phyloP scores from a whole-genome alignment of 2,888 invertebrate genomes.

The Drosophila yooni region DNA sequence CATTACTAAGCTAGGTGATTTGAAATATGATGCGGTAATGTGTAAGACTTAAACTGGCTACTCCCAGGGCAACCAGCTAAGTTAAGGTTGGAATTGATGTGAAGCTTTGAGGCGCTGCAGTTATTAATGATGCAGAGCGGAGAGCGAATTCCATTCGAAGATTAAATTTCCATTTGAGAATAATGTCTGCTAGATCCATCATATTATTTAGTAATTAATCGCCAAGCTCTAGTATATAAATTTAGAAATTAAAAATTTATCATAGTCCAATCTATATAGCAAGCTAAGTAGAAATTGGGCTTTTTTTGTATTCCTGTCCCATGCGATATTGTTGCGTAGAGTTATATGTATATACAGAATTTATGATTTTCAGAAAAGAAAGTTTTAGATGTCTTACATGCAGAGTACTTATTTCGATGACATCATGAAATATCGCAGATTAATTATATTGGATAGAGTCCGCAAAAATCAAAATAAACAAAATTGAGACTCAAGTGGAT shows the following conservation, averaged over 20 bases:
- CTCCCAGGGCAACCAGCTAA: neutral
- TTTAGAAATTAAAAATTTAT: neutral
- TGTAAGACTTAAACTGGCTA: neutral
- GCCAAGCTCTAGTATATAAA: neutral
- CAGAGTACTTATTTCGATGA: too few relatives aligned
- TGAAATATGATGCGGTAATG: conserved; percentile 1
- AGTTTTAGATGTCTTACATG: neutral
- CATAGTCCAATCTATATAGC: neutral
- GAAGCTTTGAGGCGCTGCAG: neutral
- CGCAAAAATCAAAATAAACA: neutral
- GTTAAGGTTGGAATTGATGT: neutral
- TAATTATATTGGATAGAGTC: neutral
- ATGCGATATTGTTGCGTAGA: neutral
- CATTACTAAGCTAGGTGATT: neutral
- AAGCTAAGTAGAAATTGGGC: neutral
- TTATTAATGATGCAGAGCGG: neutral
- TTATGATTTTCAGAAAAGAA: neutral
- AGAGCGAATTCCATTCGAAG: neutral
- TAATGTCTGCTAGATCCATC: neutral
- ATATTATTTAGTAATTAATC: neutral
- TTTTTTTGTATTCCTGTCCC: neutral
- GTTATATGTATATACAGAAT: neutral
- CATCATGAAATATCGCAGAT: too few relatives aligned
- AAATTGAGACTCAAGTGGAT: neutral
- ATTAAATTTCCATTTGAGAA: neutral